Conservation (phyloP, 2,113 vertebrate species). For the Silurus asotus region DNA sequence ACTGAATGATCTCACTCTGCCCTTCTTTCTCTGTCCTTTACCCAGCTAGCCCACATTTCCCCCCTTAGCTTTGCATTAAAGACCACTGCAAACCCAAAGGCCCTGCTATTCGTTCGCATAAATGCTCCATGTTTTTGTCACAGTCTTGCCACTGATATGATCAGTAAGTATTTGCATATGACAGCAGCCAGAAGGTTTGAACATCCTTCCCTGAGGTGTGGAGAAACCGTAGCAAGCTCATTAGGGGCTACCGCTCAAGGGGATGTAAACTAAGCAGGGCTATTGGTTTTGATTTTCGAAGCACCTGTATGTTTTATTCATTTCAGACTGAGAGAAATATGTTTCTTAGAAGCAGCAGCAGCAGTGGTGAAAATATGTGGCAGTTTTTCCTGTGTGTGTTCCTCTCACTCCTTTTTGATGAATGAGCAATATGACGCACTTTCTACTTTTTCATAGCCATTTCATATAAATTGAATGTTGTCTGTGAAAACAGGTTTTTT, state of each 20-base stretch:
- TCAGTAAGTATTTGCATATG: conserved; percentile 72
- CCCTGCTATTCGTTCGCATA: neutral
- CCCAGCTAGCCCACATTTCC: neutral
- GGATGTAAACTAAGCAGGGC: conserved; percentile 65
- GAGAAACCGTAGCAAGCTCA: conserved; percentile 67
- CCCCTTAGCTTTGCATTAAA: neutral
- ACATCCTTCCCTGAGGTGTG: conserved; percentile 61
- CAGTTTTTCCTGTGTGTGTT: neutral
- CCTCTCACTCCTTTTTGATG: neutral
- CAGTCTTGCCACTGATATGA: conserved; percentile 47
- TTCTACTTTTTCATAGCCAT: neutral
- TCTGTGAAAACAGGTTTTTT: neutral
- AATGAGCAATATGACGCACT: neutral
- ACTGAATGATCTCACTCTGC: neutral
- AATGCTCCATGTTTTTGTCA: neutral
- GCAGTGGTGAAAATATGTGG: conserved; percentile 37
- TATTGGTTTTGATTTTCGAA: conserved; percentile 59
- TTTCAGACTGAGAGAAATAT: conserved; percentile 53
- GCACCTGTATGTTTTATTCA: conserved; percentile 65
- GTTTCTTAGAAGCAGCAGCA: conserved; percentile 49
- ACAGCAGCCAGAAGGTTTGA: conserved; percentile 62
- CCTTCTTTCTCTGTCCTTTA: neutral
- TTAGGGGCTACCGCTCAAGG: conserved; percentile 67
- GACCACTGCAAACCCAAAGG: neutral
- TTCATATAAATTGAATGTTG: neutral